These are phyloP conservation scores for Aplidium turbinatum DNA, from an alignment of 23 tunicate species.

Conservation along the genomic window DNA sequence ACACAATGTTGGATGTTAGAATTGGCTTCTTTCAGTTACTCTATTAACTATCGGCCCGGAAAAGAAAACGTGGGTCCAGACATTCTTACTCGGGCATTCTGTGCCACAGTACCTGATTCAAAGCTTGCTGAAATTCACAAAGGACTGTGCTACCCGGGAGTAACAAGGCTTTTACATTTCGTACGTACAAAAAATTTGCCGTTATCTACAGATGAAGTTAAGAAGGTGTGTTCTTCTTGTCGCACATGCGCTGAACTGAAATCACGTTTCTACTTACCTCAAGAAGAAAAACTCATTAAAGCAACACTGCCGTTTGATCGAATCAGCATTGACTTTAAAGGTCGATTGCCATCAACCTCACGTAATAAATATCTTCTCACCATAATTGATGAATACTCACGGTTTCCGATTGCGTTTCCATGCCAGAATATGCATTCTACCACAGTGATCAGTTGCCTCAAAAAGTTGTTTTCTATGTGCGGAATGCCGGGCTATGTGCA, in stretches of 20 bases:
- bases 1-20: constrained; percentile 24
- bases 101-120: not conserved
- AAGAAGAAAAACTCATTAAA: constrained; percentile 18
- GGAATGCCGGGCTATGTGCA: constrained; percentile 20
- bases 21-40: constrained; percentile 11
- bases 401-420: constrained; percentile 15
- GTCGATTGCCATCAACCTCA: not conserved
- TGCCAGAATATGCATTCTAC: constrained; percentile 22
- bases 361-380: constrained; percentile 4
- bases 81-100: constrained; percentile 14
- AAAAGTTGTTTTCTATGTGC: not conserved
- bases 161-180: constrained; percentile 21
- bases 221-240: constrained; percentile 18
- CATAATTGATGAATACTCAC: constrained; percentile 8
- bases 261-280: not conserved
- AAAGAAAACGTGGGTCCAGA: constrained; percentile 40
- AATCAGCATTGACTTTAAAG: not conserved
- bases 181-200: constrained; percentile 36
- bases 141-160: constrained; percentile 24
- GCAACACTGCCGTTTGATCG: constrained; percentile 13
- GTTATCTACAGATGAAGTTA: constrained; percentile 27
- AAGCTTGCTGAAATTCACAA: constrained; percentile 15
- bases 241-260: constrained; percentile 18
- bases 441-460: constrained; percentile 14
- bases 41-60: constrained; percentile 26